Evolutionary conservation across 2,797 vertebrate genomes (phyloP).

Genomic region (Pseudotriccus pelzelni): DNA sequence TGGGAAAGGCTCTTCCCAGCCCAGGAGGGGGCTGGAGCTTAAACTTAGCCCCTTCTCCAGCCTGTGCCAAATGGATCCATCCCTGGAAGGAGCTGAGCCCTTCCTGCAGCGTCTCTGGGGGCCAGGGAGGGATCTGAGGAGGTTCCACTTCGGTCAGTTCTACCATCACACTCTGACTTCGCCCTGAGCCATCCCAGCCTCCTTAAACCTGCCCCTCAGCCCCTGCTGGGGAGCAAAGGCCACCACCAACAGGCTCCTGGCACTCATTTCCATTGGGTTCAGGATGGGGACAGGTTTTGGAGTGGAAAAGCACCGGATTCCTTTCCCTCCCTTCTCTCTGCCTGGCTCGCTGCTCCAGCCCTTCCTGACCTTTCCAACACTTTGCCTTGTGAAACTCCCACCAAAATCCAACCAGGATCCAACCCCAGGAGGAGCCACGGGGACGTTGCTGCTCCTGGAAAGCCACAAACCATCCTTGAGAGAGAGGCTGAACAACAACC

Average conservation of each 20-base stretch:
- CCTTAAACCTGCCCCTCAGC: not conserved
- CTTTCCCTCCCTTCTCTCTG: not conserved
- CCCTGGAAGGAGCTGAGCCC: not conserved
- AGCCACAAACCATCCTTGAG: not conserved
- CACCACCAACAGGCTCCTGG: conserved; percentile 7
- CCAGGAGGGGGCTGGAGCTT: not conserved
- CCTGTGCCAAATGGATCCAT: not conserved
- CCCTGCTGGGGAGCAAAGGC: not conserved
- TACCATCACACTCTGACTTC: not conserved
- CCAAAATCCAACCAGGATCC: not conserved
- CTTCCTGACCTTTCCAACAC: not conserved
- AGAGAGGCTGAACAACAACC: not conserved
- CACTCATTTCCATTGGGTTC: conserved; percentile 42
- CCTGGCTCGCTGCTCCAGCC: conserved; percentile 45
- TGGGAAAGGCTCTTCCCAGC: not conserved
- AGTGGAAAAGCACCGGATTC: not conserved
- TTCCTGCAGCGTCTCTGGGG: conserved; percentile 25
- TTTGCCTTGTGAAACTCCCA: not conserved
- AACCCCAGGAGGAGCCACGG: not conserved
- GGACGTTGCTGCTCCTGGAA: not conserved
- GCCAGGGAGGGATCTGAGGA: conserved; percentile 28
- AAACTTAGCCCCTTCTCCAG: not conserved
- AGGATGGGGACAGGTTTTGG: conserved; percentile 26
- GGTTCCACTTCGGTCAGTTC: conserved; percentile 34
- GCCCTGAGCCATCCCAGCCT: not conserved